Conservation (phyloP, 2,888 invertebrate species). For the Listrodromus nycthemerus region DNA sequence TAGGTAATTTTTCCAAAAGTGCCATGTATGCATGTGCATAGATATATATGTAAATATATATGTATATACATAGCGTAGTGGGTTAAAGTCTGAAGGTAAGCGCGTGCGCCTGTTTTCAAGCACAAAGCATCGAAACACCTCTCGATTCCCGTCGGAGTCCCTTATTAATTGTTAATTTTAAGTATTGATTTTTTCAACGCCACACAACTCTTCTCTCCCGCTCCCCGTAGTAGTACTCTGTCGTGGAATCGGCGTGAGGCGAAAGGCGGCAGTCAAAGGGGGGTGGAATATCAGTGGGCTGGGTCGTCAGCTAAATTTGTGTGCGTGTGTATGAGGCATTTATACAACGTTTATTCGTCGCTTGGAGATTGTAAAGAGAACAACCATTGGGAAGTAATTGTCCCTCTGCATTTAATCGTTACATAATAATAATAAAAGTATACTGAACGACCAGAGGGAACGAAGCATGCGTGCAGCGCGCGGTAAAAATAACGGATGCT, state of each 20-base stretch:
- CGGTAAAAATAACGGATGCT: slow-evolving; percentile 66
- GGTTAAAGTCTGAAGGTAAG: slow-evolving; percentile 24
- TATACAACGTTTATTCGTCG: neutral
- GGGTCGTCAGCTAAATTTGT: slow-evolving; percentile 8
- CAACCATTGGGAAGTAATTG: neutral
- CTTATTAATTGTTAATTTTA: slow-evolving; percentile 83
- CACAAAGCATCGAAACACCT: slow-evolving; percentile 35
- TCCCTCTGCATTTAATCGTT: slow-evolving; percentile 6
- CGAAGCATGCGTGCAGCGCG: slow-evolving; percentile 42
- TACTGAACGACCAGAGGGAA: neutral
- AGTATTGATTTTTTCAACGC: slow-evolving; percentile 82
- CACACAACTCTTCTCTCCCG: slow-evolving; percentile 7
- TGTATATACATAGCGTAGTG: neutral
- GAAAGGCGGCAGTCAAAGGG: slow-evolving; percentile 26
- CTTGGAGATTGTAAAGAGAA: neutral
- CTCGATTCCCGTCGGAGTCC: slow-evolving; percentile 58
- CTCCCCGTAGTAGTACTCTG: slow-evolving; percentile 11
- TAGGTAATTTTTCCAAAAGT: neutral
- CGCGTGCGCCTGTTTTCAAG: slow-evolving; percentile 55
- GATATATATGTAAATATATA: neutral
- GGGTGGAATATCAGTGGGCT: neutral
- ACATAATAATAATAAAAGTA: neutral
- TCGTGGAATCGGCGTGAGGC: slow-evolving; percentile 36
- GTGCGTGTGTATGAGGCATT: neutral
- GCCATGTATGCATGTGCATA: neutral